Base-by-base conservation (phyloP, 1,140 invertebrate genomes). In the Lucilia cuprina region DNA sequence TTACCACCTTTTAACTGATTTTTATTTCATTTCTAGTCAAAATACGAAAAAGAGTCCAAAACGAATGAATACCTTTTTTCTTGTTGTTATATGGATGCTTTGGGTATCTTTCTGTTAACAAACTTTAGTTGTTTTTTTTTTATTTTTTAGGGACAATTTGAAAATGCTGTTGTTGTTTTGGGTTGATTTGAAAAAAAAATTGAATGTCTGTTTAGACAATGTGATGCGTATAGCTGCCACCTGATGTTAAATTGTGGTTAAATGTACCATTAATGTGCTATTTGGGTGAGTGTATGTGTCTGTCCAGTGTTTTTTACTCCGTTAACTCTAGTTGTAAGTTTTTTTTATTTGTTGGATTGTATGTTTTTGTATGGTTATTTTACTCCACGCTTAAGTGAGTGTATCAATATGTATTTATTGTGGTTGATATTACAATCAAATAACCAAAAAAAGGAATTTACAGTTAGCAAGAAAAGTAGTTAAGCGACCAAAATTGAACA, bases 161-260 rank as follows among this genome's bases (percentile, higher is more conserved):
- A 70, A 70, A 70, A 25, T 70, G 65, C 10, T 70, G n/a, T n/a
- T n/a, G n/a, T 70, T 70, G 19, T 65, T 8, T 65, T 19, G 9
- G 9, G 9, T 49, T 19, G 14, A n/a, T 19, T 65, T 65, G 60
- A 65, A 65, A 30, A 30, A 30, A 30, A 30, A 65, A 70, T 70
- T 70, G 65, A 70, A 70, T 70, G 5, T 70, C 5, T 70, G 65
- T 55, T 55, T 70, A 9, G 7, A 70, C 13, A 55, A 8, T 12
- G 12, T 55, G 50, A 55, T 55, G 65, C 25, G 65, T 19, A 19
- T 21, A 10, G 21, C 65, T 10, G 65, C n/a, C 65, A 70, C 65
- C 65, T 70, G 65, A 70, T 70, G 65, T 70, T 70, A 70, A 70
- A 70, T 70, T 70, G 65, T 70, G 65, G 65, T 70, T 70, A 70